Base-by-base conservation (phyloP, 2,888 invertebrate species). In the Corythucha ciliata region DNA sequence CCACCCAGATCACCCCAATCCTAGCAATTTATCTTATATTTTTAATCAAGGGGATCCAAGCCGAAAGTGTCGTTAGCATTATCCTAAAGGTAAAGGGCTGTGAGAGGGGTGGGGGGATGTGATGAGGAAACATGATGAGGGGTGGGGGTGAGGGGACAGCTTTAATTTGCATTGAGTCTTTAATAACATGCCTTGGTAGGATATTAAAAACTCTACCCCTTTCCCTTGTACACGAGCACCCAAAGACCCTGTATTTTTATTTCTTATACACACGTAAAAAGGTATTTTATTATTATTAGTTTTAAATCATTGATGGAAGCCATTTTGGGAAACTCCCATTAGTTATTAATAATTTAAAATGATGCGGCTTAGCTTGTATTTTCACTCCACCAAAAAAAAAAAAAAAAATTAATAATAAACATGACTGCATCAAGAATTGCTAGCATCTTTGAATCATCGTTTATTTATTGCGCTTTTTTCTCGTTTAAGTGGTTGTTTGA, bases 161-260 rank as follows among this genome's bases (percentile, higher is more conserved):
- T 55, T 57, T 57, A 57, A 57, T 57, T 57, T 57, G 57, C 57
- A 57, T 57, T 52, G 57, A 57, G 46, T 57, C 57, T 55, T 57
- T 55, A 57, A 57, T 57, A 57, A 57, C 54, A 57, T 55, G 52
- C 52, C 57, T 54, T 45, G 52, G 51, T 52, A 48, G 56, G 54
- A 54, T 57, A 57, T 57, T 57, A 57, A 57, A 57, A 57, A 54
- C 57, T 57, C 53, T 51, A 36, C 36, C 44, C 52, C 44, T 34
- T 33, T 44, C 34, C 41, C 33, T 33, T 25, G 16, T 20, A 18
- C 14, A 4, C 52, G 20, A 12, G 45, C 25, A 32, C 44, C 29
- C 50, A 40, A 46, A 14, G 36, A 26, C 52, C 49, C 36, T 53
- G 52, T 55, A 55, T 55, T 53, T 55, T 55, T 55, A 55, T 53